Evolutionary conservation across 2,797 vertebrate species (phyloP).

Genomic region (Peromyscus eremicus): DNA sequence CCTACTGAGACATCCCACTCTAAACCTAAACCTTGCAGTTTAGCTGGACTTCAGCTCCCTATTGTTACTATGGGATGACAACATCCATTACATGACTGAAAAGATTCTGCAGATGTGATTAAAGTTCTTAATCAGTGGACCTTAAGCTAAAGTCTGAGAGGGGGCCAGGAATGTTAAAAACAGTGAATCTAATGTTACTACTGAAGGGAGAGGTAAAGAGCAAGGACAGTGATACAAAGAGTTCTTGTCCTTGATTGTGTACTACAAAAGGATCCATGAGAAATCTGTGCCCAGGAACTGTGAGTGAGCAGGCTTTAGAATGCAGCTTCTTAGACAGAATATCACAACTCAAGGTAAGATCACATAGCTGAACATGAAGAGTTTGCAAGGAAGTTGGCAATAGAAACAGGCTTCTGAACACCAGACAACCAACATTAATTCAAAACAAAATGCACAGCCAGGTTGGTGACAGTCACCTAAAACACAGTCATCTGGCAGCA

Average conservation of each 20-base stretch:
- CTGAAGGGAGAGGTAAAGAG: neutral
- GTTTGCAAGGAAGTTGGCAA: neutral
- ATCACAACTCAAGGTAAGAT: neutral
- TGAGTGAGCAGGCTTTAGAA: neutral
- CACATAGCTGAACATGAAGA: neutral
- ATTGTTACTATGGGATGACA: neutral
- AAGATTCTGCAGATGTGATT: neutral
- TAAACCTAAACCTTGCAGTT: neutral
- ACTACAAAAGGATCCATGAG: fast-evolving
- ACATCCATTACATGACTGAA: neutral
- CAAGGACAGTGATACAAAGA: neutral
- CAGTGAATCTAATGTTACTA: neutral
- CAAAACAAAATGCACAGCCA: neutral
- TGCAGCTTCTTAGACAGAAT: neutral
- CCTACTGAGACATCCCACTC: neutral
- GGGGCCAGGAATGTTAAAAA: neutral
- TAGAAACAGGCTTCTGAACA: neutral
- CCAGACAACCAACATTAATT: neutral
- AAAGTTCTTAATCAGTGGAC: neutral
- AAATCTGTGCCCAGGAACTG: neutral
- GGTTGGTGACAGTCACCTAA: neutral
- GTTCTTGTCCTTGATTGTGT: neutral
- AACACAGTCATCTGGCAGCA: neutral
- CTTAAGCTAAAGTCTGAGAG: neutral
- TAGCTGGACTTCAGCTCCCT: neutral